These are phyloP conservation scores for Caenorhabditis panamensis DNA, from an alignment of 2,888 invertebrate species.

Conservation along the genomic window DNA sequence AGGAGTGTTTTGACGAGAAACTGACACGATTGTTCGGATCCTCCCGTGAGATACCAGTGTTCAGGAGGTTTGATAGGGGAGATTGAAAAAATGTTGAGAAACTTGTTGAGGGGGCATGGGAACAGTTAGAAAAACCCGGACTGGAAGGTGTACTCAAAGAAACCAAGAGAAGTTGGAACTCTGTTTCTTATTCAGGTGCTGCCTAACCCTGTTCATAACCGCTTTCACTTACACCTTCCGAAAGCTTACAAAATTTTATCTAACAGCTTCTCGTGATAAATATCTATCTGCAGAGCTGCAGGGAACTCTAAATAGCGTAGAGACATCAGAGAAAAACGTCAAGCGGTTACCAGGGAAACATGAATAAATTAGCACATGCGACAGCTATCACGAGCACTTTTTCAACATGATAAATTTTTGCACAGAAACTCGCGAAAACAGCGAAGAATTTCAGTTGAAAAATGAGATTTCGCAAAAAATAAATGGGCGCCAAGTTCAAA, in stretches of 20 bases:
- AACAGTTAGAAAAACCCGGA: too few species aligned
- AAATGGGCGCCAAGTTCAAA: conserved; percentile 50
- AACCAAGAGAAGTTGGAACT: too few species aligned
- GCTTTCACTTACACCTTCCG: too few species aligned
- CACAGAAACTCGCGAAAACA: background rate
- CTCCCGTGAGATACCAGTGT: conserved; percentile 32
- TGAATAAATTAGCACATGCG: background rate
- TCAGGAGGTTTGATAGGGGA: conserved; percentile 6
- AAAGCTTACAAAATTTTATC: too few species aligned
- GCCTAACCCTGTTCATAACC: too few species aligned
- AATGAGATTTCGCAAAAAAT: background rate
- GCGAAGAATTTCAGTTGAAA: conserved; percentile 7
- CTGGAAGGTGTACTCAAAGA: too few species aligned
- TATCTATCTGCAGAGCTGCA: background rate
- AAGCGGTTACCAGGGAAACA: background rate
- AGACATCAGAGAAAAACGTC: background rate
- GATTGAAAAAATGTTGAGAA: background rate
- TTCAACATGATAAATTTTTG: background rate
- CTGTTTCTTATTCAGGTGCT: too few species aligned
- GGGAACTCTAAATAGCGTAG: background rate
- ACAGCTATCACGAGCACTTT: background rate
- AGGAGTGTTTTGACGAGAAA: conserved; percentile 18
- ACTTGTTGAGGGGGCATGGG: too few species aligned
- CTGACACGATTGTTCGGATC: conserved; percentile 17
- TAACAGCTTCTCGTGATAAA: background rate